Conservation (phyloP, 1,140 invertebrate species). For the Portunus trituberculatus region DNA sequence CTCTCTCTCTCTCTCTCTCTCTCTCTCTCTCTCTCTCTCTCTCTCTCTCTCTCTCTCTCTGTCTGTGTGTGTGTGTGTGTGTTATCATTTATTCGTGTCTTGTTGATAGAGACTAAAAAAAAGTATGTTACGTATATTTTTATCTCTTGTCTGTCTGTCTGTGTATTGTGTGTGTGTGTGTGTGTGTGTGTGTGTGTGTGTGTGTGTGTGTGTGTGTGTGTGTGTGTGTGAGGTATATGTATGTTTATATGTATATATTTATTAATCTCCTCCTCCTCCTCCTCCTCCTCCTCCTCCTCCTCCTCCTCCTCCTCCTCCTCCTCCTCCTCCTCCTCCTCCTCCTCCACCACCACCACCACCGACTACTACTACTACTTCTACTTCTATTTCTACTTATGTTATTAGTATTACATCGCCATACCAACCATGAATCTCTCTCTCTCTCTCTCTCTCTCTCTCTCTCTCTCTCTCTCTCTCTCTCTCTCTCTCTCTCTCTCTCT, state of each 20-base stretch:
- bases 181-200: neutral
- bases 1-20: conserved; percentile 23
- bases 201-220: neutral
- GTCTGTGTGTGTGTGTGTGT: neutral
- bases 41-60: conserved; percentile 43
- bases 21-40: conserved; percentile 47
- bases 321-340: neutral
- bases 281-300: neutral
- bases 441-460: too few relatives aligned
- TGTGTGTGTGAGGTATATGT: neutral
- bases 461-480: too few relatives aligned
- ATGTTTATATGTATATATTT: neutral
- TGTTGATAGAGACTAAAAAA: too few relatives aligned
- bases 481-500: too few relatives aligned
- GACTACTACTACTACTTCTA: too few relatives aligned
- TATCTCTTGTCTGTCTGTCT: too few relatives aligned
- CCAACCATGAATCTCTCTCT: too few relatives aligned
- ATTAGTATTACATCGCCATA: too few relatives aligned
- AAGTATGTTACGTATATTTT: too few relatives aligned
- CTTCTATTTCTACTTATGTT: too few relatives aligned
- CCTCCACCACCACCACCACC: neutral
- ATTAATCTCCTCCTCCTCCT: neutral
- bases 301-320: neutral
- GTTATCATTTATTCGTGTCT: too few relatives aligned
- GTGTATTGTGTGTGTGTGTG: neutral